Base-by-base conservation (phyloP, 2,113 vertebrate species). In the Prietella phreatophila region DNA sequence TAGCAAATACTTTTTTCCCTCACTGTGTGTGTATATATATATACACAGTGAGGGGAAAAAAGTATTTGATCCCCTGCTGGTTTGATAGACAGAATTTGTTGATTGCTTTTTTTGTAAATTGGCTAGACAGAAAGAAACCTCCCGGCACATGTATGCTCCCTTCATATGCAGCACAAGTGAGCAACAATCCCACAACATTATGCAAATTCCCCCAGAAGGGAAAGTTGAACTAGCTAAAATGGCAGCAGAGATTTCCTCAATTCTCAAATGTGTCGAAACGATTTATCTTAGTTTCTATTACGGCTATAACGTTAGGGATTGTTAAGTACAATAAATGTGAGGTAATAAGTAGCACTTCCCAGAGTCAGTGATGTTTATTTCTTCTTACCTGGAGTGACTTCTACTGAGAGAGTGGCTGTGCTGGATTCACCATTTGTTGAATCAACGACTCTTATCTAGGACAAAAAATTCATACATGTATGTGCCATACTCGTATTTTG, bases 371-470 rank as follows among this genome's bases (percentile, higher is more conserved):
- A 27, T 47, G 20, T 76, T 56, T 14, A 42, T 83, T 6, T 36
- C 50, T 30, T 82, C 89, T 88, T 88, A 96, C 95, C 93, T 94
- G 88, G 39, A 19, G 61, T 90, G 42, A 95, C 91, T 56, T 94
- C 88, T 50, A 95, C 83, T 1, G 7, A 10, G 1, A 96, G 90
- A 13, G 5, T 1, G 0, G 91, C 88, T 60, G 58, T 92, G 15
- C 33, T 89, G 0, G 65, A 58, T 36, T 96, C 92, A 0, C 15
- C 39, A 27, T 86, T 95, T 0, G 14, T 42, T 0, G 17, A 53
- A 91, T 96, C 95, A 47, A 8, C 36, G 6, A 94, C 95, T 47
- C 58, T 56, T 60, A 96, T 89, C 95, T 95, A 33, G 25, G 0
- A 50, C 80, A 85, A 47, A 85, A 85, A 25, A 36, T 10, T 1